These are phyloP conservation scores for Drosophila sordidula DNA, from an alignment of 2,888 invertebrate species.

Conservation along the genomic window DNA sequence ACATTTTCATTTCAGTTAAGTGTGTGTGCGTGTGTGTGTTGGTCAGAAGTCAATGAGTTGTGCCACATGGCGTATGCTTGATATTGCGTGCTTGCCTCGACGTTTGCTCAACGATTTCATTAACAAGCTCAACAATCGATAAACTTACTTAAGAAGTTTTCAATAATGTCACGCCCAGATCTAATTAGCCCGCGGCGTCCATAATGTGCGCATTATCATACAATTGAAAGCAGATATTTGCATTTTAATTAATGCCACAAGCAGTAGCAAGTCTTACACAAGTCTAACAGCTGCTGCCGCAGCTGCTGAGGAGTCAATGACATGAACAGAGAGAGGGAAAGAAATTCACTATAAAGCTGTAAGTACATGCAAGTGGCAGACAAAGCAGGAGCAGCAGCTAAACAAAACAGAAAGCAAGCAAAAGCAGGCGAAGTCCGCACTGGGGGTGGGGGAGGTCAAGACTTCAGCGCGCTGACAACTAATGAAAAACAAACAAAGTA, in stretches of 20 bases:
- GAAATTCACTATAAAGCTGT: conserved; percentile 10
- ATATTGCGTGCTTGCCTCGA: conserved; percentile 51
- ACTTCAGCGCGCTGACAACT: conserved; percentile 40
- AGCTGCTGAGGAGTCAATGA: conserved; percentile 30
- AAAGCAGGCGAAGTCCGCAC: neutral
- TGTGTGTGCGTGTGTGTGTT: conserved; percentile 21
- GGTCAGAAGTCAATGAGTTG: conserved; percentile 73
- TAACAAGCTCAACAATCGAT: conserved; percentile 62
- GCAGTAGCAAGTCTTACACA: conserved; percentile 21
- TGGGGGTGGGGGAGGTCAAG: conserved; percentile 19
- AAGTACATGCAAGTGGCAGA: conserved; percentile 43
- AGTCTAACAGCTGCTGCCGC: conserved; percentile 30
- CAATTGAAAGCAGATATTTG: conserved; percentile 63
- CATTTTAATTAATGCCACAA: conserved; percentile 51
- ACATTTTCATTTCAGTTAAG: conserved; percentile 75
- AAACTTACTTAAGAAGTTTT: conserved; percentile 41
- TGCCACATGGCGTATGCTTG: conserved; percentile 72
- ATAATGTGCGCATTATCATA: conserved; percentile 38
- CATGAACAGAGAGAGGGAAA: conserved; percentile 14
- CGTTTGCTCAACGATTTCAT: conserved; percentile 73
- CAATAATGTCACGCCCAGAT: conserved; percentile 39
- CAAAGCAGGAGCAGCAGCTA: conserved; percentile 15
- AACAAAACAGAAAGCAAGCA: conserved; percentile 19
- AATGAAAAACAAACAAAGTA: conserved; percentile 76
- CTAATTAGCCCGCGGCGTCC: conserved; percentile 45